Evolutionary conservation across 2,888 invertebrate genomes (phyloP), one percentile per base, ranked within the genome.

Genomic region (Prosapia bicincta): DNA sequence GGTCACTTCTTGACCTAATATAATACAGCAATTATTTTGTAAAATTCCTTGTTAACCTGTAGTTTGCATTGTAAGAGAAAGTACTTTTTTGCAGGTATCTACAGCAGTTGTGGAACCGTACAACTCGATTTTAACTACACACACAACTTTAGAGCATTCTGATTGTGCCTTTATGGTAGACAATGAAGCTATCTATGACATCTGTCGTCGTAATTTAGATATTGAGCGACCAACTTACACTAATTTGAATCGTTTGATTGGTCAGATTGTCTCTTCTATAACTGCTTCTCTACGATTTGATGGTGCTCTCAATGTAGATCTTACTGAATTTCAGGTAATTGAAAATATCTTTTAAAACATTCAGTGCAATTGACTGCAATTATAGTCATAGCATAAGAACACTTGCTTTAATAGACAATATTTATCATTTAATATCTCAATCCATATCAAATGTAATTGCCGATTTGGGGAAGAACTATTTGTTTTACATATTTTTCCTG

Each of bases 201-300:
- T 93, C 88, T 98, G 98, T 89, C 91, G 96, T 83, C 92, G 96
- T 81, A 98, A 98, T 86, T 87, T 98, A 84, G 97, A 97, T 86
- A 97, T 97, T 83, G 97, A 96, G 84, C 90, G 98, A 80, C 98
- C 98, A 25, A 96, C 97, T 24, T 98, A 98, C 90, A 96, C 96
- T 83, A 98, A 98, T 88, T 87, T 98, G 84, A 98, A 99, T 87
- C 89, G 98, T 82, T 89, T 98, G 82, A 97, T 98, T 83, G 97
- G 97, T 68, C 98, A 98, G 86, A 96, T 98, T 83, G 97, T 94
- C 0, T 96, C 92, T 43, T 94, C 95, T 76, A 96, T 97, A 85
- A 97, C 96, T 3, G 97, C 97, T 76, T 97, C 96, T 66, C 89
- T 97, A 82, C 69, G 76, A 20, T 96, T 97, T 88, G 95, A 95